Evolutionary conservation across 2,888 invertebrate genomes (phyloP).

Genomic region (Megaustenia siamemsis): DNA sequence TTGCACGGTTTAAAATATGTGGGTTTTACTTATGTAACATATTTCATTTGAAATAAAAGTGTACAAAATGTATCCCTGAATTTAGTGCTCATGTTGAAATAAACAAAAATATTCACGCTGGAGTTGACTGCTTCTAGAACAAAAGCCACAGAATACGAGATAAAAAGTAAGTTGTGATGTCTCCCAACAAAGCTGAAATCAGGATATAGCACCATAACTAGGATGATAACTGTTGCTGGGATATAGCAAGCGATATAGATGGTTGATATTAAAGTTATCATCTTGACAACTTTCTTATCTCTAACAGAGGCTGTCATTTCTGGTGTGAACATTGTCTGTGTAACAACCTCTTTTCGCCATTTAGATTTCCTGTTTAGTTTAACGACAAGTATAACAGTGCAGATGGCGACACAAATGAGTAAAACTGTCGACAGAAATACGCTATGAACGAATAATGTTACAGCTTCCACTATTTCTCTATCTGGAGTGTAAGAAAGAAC

Average conservation of each 20-base stretch:
- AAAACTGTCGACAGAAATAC: background rate
- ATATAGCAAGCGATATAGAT: conserved; percentile 3
- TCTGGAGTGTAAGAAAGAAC: background rate
- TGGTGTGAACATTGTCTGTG: too few species aligned
- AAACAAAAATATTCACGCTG: too few species aligned
- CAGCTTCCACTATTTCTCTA: background rate
- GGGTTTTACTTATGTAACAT: too few species aligned
- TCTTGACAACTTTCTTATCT: conserved; percentile 10
- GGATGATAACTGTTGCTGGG: background rate
- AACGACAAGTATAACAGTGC: conserved; percentile 11
- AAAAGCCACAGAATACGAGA: too few species aligned
- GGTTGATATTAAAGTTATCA: background rate
- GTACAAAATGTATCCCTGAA: too few species aligned
- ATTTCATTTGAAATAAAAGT: too few species aligned
- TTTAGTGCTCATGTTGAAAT: too few species aligned
- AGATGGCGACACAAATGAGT: background rate
- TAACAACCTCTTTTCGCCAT: background rate
- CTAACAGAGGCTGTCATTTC: background rate
- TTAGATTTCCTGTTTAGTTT: background rate
- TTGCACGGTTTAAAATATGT: too few species aligned
- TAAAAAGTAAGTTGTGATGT: too few species aligned
- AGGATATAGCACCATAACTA: background rate
- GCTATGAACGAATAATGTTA: background rate
- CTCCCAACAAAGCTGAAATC: too few species aligned
- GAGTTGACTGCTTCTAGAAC: too few species aligned